Conservation (phyloP, 2,113 vertebrate species). For the Pelecanoides urinatrix region DNA sequence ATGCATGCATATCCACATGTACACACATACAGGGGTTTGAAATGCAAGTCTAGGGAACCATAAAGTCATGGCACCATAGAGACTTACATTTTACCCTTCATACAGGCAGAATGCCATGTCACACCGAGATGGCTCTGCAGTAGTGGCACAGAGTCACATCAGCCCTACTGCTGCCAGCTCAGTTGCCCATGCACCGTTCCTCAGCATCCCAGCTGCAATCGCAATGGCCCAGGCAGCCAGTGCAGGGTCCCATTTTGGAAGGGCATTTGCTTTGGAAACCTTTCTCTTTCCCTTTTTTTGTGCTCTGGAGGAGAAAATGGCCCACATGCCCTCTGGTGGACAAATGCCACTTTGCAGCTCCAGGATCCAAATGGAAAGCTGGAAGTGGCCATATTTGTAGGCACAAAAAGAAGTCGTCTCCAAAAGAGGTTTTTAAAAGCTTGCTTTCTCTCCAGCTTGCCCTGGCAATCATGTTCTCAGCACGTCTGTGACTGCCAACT, state of each 20-base stretch:
- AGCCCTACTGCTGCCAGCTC: neutral
- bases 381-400: conserved; percentile 40
- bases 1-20: neutral
- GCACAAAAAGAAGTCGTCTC: neutral
- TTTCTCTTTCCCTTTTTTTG: neutral
- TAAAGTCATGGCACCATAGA: neutral
- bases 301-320: neutral
- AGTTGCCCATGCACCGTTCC: neutral
- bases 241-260: neutral
- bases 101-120: neutral
- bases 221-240: neutral
- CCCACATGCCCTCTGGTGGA: conserved; percentile 71
- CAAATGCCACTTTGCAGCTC: conserved; percentile 23
- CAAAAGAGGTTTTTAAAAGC: neutral
- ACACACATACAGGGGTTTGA: neutral
- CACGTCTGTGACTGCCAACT: neutral
- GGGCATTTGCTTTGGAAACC: neutral
- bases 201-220: neutral
- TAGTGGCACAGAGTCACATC: neutral
- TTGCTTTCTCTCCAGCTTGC: neutral
- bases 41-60: neutral
- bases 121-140: neutral
- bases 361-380: neutral
- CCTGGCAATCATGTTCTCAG: neutral
- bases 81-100: neutral